Evolutionary conservation across 2,797 vertebrate species (phyloP).

Genomic region (Malurus splendens): DNA sequence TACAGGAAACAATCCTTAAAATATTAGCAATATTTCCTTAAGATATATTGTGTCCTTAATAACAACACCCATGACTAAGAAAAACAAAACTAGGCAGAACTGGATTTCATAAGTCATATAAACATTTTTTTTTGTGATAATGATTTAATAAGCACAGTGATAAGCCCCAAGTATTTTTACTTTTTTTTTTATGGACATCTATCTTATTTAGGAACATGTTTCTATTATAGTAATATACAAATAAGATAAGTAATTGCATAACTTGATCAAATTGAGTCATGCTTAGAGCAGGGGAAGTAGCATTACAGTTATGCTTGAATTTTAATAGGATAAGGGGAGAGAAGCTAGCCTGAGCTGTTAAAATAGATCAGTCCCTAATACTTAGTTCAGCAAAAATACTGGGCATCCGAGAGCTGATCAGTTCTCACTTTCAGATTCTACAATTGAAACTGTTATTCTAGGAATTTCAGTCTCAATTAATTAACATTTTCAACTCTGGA

Average conservation of each 20-base stretch:
- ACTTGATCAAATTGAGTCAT: not conserved
- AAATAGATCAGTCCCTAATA: not conserved
- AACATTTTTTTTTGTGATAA: not conserved
- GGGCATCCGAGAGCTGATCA: not conserved
- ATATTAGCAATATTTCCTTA: not conserved
- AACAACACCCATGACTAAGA: not conserved
- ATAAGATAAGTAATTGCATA: not conserved
- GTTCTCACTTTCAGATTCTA: not conserved
- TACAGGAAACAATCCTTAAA: not conserved
- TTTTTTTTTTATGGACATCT: not conserved
- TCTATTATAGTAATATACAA: not conserved
- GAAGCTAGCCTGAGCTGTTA: not conserved
- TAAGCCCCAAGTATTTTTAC: not conserved
- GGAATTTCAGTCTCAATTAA: not conserved
- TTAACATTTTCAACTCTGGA: not conserved
- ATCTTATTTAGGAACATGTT: not conserved
- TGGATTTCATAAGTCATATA: not conserved
- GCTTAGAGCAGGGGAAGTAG: not conserved
- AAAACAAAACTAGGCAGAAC: not conserved
- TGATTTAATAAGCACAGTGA: not conserved
- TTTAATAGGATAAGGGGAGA: not conserved
- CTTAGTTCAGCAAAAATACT: not conserved
- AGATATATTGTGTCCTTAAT: not conserved
- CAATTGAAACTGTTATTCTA: not conserved
- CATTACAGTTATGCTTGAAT: not conserved